Percentiles rank a stretch among this genome's conserved stretches.
Conservation (phyloP, 2,888 invertebrate species). For the Linnaemya tessellans region DNA sequence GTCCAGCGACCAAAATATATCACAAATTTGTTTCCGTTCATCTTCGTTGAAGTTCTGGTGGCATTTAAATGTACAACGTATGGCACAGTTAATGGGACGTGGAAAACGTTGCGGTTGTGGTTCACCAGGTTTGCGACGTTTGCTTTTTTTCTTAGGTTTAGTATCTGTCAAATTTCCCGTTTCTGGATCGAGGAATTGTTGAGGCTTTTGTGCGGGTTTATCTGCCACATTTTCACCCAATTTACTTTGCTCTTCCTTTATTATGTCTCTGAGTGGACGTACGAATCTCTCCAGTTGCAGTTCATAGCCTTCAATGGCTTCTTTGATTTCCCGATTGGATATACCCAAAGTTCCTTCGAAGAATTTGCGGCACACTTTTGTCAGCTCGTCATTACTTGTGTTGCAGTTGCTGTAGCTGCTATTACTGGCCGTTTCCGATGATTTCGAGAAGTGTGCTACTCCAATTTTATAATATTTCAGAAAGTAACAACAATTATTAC, state of each 20-base stretch:
- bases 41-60: slow-evolving; percentile 72
- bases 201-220: slow-evolving; percentile 35
- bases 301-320: slow-evolving; percentile 68
- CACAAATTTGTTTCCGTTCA: slow-evolving; percentile 73
- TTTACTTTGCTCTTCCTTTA: slow-evolving; percentile 46
- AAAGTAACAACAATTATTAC: slow-evolving; percentile 65
- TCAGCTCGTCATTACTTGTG: slow-evolving; percentile 20
- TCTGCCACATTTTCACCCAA: slow-evolving; percentile 4
- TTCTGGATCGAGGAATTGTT: slow-evolving; percentile 63
- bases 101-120: slow-evolving; percentile 70
- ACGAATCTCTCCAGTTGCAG: slow-evolving; percentile 32
- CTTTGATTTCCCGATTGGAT: slow-evolving; percentile 63
- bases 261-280: slow-evolving; percentile 42
- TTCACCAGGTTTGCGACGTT: slow-evolving; percentile 65
- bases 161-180: slow-evolving; percentile 54
- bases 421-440: neutral
- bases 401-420: neutral
- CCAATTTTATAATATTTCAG: slow-evolving; percentile 50
- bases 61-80: slow-evolving; percentile 72
- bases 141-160: slow-evolving; percentile 48
- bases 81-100: slow-evolving; percentile 72
- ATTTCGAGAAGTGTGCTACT: neutral
- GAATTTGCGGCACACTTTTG: slow-evolving; percentile 71
- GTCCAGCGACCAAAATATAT: slow-evolving; percentile 73
- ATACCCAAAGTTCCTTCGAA: slow-evolving; percentile 61